Base-by-base conservation (phyloP, 2,888 invertebrate genomes). In the Acrobasis repandana region DNA sequence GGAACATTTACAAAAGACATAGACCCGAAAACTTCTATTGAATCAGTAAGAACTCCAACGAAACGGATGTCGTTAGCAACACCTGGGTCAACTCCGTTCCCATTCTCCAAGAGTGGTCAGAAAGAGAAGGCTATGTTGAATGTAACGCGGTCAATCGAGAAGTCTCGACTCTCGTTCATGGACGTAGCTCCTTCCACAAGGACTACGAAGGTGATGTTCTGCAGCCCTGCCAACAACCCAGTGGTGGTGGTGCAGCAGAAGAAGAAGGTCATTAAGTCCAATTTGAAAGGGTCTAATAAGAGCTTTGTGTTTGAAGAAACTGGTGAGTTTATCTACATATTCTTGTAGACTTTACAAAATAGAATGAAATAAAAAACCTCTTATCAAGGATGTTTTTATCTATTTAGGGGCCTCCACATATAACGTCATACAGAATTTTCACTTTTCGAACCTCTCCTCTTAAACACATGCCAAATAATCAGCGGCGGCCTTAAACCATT, bases 231-330 rank as follows among this genome's bases (percentile, higher is more conserved):
- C 1, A 82, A 88, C 63, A 84, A 82, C 56, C 82, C 83, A 0
- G 69, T 65, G 0, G 67, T 77, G 0, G 72, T 73, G 1, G 74
- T 72, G 1, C 85, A 84, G 60, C 80, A 83, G 63, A 85, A 82
- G 62, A 79, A 73, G 49, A 90, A 86, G 64, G 72, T 92, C 15
- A 90, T 93, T 61, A 93, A 92, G 66, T 93, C 92, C 1, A 93
- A 85, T 59, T 72, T 93, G 65, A 93, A 93, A 63, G 92, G 92
- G 2, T 92, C 92, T 1, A 90, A 86, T 54, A 93, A 92, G 71
- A 92, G 91, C 69, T 92, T 92, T 34, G 70, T 91, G 11, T 85
- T 87, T 76, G 85, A 90, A 61, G 85, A 88, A 1, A 82, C 65
- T 66, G 77, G 92, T 91, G 66, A 86, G 85, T 77, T 58, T 51